Percentiles rank a stretch among this genome's conserved stretches.
phyloP scores from a whole-genome alignment of 2,888 invertebrate genomes.

The Campoplex capitator region DNA sequence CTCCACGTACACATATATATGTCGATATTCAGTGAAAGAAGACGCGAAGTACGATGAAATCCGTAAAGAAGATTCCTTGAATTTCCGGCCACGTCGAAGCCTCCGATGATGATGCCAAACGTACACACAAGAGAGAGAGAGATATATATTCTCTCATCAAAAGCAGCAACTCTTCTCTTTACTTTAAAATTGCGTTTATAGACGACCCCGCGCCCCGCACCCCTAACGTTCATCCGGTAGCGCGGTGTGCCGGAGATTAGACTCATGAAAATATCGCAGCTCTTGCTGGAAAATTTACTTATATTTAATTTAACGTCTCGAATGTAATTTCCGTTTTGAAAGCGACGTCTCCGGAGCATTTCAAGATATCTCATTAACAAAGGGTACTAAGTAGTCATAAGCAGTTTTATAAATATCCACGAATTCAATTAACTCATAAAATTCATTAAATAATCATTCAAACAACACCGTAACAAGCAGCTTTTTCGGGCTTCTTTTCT shows the following conservation, averaged over 20 bases:
- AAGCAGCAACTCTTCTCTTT: conserved; percentile 15
- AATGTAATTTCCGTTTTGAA: conserved; percentile 39
- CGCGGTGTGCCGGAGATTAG: conserved; percentile 42
- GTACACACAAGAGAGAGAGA: conserved; percentile 28
- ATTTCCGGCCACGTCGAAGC: conserved; percentile 59
- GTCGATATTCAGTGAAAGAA: neutral
- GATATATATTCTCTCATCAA: conserved; percentile 1
- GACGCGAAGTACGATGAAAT: conserved; percentile 22
- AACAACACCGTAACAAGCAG: neutral
- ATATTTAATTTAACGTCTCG: conserved; percentile 1
- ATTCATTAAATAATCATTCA: neutral
- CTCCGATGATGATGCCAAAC: conserved; percentile 47
- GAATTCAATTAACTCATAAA: neutral
- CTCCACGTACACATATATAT: neutral
- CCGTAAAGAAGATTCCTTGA: conserved; percentile 52
- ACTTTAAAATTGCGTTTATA: conserved; percentile 21
- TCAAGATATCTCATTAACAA: conserved; percentile 9
- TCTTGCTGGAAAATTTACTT: conserved; percentile 8
- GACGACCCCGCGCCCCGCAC: neutral
- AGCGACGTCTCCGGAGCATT: neutral
- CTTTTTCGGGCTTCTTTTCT: neutral
- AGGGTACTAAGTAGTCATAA: neutral
- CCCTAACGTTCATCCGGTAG: neutral
- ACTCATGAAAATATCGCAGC: conserved; percentile 23
- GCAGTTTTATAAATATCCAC: neutral